Percentiles rank a stretch among this genome's conserved stretches.
phyloP scores from a whole-genome alignment of 2,888 invertebrate species.

The Perizoma affinitatum region DNA sequence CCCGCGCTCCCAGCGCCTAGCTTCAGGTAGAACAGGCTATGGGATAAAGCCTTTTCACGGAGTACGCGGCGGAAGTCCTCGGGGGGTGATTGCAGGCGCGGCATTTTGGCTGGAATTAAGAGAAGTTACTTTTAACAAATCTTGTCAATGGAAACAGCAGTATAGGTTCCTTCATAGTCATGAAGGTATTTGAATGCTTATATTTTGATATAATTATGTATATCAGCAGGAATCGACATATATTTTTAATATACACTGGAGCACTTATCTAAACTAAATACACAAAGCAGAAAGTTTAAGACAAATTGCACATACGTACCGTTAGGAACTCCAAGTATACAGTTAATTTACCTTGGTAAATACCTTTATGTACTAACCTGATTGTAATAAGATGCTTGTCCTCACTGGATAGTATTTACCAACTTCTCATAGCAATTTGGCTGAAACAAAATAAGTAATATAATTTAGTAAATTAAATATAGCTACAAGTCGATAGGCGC shows the following conservation, averaged over 20 bases:
- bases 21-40: conserved; percentile 79
- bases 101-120: conserved; percentile 59
- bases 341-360: no score
- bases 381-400: conserved; percentile 13
- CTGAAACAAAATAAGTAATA: conserved; percentile 28
- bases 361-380: conserved; percentile 18
- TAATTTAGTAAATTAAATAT: neutral
- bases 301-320: no score
- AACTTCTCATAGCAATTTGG: conserved; percentile 32
- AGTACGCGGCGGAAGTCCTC: conserved; percentile 79
- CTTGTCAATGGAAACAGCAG: no score
- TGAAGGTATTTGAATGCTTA: no score
- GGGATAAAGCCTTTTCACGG: conserved; percentile 78
- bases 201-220: no score
- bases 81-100: conserved; percentile 65
- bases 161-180: no score
- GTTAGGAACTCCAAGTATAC: no score
- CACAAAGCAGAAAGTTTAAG: no score
- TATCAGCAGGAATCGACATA: no score
- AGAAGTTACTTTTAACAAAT: neutral
- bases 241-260: no score
- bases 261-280: no score
- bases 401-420: conserved; percentile 26
- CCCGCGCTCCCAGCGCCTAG: conserved; percentile 63
- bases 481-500: no score